Conservation (phyloP, 2,113 vertebrate genomes). For the Colaptes auratus region DNA sequence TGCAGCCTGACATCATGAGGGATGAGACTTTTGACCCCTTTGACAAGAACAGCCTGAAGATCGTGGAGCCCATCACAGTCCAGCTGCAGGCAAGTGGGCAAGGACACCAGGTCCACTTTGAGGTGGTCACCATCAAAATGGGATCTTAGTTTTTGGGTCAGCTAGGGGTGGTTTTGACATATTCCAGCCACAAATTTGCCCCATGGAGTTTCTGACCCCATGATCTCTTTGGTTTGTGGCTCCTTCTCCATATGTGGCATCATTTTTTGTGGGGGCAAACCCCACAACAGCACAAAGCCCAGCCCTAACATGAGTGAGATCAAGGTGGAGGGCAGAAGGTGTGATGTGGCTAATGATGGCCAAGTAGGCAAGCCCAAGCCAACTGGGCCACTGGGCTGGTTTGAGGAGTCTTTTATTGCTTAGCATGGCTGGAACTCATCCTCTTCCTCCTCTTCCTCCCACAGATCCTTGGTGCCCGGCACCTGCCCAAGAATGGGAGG, state of each 20-base stretch:
- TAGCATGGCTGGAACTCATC: background rate
- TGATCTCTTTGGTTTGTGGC: background rate
- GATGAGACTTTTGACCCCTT: slow-evolving; percentile 94
- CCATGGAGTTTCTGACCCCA: background rate
- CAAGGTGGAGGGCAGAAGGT: background rate
- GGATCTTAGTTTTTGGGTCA: background rate
- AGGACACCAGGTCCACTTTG: background rate
- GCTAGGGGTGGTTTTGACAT: rapidly evolving
- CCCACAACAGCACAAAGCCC: background rate
- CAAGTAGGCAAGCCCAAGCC: background rate
- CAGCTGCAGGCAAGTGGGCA: slow-evolving; percentile 80
- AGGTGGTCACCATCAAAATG: background rate
- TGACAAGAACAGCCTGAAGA: slow-evolving; percentile 88
- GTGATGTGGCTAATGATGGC: background rate
- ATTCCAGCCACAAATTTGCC: background rate
- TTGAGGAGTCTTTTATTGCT: background rate
- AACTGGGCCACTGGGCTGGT: background rate
- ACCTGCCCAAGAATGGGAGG: slow-evolving; percentile 86
- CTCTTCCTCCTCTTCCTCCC: background rate
- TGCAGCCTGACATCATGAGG: slow-evolving; percentile 93
- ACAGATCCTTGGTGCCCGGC: slow-evolving; percentile 84
- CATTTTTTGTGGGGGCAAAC: background rate
- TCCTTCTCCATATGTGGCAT: rapidly evolving
- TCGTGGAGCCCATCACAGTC: slow-evolving; percentile 85
- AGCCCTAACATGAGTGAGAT: background rate